Conservation (phyloP, 2,888 invertebrate species). For the Agonopterix subpropinquella region DNA sequence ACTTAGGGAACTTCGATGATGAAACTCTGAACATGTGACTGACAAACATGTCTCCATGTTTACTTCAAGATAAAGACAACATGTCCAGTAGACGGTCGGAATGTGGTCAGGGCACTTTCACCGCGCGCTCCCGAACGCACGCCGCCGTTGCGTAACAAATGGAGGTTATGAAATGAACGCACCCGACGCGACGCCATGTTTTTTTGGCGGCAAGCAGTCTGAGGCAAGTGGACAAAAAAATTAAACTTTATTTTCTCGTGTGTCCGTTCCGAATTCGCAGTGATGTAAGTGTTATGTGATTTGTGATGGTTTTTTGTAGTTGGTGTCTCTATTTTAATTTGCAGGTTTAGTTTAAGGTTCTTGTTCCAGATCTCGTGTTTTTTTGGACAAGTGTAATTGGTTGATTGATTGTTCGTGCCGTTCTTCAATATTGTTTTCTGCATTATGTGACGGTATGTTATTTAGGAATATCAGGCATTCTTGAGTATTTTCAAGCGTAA, state of each 20-base stretch:
- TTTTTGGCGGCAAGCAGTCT: constrained; percentile 60
- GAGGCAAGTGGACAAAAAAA: constrained; percentile 13
- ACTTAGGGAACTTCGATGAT: background rate
- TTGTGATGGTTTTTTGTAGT: background rate
- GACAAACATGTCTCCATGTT: background rate
- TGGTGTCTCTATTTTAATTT: too few relatives aligned
- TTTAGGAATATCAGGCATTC: too few relatives aligned
- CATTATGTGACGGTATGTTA: too few relatives aligned
- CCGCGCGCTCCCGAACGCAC: constrained; percentile 19
- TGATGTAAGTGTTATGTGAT: constrained; percentile 26
- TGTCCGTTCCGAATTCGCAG: constrained; percentile 1
- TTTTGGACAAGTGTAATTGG: too few relatives aligned
- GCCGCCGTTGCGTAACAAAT: constrained; percentile 22
- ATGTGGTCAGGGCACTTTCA: constrained; percentile 51
- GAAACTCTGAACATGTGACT: background rate
- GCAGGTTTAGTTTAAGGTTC: too few relatives aligned
- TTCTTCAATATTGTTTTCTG: too few relatives aligned
- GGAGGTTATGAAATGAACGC: constrained; percentile 20
- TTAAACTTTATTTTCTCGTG: constrained; percentile 1
- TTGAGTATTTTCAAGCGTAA: too few relatives aligned
- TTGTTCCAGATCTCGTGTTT: too few relatives aligned
- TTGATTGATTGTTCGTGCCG: too few relatives aligned
- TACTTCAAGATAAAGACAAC: too few relatives aligned
- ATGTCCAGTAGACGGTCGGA: constrained; percentile 19
- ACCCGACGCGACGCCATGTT: constrained; percentile 8